Evolutionary conservation across 2,113 vertebrate genomes (phyloP), one percentile per base, ranked within the genome.

Genomic region (Sebastes fasciatus): DNA sequence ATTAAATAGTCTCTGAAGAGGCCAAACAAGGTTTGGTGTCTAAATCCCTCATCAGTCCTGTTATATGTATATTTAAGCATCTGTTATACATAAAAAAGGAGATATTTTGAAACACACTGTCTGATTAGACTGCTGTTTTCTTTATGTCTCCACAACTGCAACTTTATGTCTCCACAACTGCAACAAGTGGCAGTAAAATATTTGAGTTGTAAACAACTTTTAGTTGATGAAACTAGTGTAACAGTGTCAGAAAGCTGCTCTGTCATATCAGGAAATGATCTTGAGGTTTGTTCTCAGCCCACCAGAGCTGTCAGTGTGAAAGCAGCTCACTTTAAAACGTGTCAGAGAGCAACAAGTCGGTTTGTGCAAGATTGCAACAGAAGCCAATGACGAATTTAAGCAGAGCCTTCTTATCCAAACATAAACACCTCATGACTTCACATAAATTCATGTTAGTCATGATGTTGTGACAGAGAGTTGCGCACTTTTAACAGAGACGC

Each of bases 291-390:
- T 55, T 74, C 58, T 89, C 74, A 42, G 34, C 70, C 58, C 42
- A 58, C 63, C 76, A 40, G 64, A 80, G 79, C 87, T 87, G 88
- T 90, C 88, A 88, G 67, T 4, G 61, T 10, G 66, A 34, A 76
- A 48, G 21, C 70, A 85, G 79, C 71, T 66, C 57, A 1, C 46
- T 82, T 12, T 6, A 12, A 54, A 82, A 84, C 83, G 74, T 84
- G 90, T 79, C 86, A n/a, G 71, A 5, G 58, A 61, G 77, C 86
- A 86, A 89, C 92, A 88, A 87, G 92, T 86, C 57, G 64, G 74
- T 61, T 80, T 69, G 71, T 79, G 80, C 40, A 49, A 70, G 52
- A 82, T 89, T 84, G 84, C 89, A 57, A 86, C 84, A 90, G 82
- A 86, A 78, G 69, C 77, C 74, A 62, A 19, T 64, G 83, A 74